Base-by-base conservation (phyloP, 2,113 vertebrate species). In the Spea multiplicata region DNA sequence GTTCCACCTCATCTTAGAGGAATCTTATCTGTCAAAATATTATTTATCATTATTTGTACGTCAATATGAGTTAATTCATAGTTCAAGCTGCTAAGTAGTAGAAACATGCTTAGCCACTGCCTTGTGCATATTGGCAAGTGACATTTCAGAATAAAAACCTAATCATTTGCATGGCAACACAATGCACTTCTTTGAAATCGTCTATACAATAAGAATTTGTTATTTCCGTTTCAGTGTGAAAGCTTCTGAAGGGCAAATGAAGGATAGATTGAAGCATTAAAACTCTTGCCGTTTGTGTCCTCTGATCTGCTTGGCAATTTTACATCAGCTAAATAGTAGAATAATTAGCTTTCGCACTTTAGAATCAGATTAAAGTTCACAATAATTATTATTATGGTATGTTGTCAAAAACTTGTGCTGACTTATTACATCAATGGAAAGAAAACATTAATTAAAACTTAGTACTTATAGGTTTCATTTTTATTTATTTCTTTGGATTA, bases 191-290 rank as follows among this genome's bases (percentile, higher is more conserved):
- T 45, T 44, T 65, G 30, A 53, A 55, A 72, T 65, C 71, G 64
- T 71, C 4, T 78, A n/a, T 65, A 48, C 62, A n/a, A 78, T 78
- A 69, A 49, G 45, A 72, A 53, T 72, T 45, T 16, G 14, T 47
- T 78, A 72, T 53, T 55, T 46, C 13, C 14, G 9, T 6, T 45
- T 30, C 62, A 30, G 76, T 66, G 66, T 57, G 30, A 14, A 57
- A 78, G 49, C 69, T 49, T 53, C 69, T 72, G 69, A 78, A 71
- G 61, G 76, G 61, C 76, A 78, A 78, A 66, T 71, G 68, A 78
- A 78, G 76, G 70, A 71, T 55, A 55, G 16, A 59, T 50, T 77
- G 75, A 44, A 62, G n/a, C 46, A 71, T 71, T 75, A 30, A 55
- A 14, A 52, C 64, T 44, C 30, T 64, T 45, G 49, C 64, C 53